Conservation (phyloP, 2,888 invertebrate genomes). For the Macrosiphum euphorbiae region DNA sequence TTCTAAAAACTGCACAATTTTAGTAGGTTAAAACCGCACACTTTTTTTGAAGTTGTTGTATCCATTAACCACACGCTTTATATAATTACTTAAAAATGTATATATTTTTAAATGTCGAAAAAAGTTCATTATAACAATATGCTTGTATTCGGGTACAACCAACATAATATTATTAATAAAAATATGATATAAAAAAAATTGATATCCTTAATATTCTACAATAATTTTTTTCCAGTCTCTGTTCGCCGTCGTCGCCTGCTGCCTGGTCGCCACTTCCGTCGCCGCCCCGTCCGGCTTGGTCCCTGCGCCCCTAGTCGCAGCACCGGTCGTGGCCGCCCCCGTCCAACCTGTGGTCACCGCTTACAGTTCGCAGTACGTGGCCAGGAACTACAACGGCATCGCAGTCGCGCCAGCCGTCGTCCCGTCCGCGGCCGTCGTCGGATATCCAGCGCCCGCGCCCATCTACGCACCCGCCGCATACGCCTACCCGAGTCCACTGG, state of each 20-base stretch:
- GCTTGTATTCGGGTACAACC: background rate
- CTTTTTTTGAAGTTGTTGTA: background rate
- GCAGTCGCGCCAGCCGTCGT: conserved; percentile 73
- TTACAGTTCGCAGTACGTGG: conserved; percentile 76
- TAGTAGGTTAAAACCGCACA: too few species aligned
- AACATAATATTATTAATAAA: background rate
- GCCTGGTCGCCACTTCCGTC: conserved; percentile 52
- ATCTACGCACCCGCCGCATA: conserved; percentile 69
- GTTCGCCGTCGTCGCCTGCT: conserved; percentile 35
- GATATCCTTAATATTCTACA: background rate
- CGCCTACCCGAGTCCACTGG: conserved; percentile 71
- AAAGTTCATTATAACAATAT: background rate
- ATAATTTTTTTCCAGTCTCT: conserved; percentile 13
- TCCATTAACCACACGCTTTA: background rate
- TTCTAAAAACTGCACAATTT: too few species aligned
- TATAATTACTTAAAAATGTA: background rate
- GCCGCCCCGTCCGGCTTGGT: conserved; percentile 51
- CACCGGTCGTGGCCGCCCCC: conserved; percentile 66
- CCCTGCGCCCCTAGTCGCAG: conserved; percentile 47
- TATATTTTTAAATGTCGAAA: background rate
- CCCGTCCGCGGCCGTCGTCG: conserved; percentile 70
- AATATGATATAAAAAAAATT: too few species aligned
- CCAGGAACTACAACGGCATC: conserved; percentile 71
- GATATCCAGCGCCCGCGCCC: conserved; percentile 65
- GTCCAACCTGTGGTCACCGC: conserved; percentile 76